A percentile compares a stretch with the other conserved stretches of the same genome.
Evolutionary conservation across 2,888 invertebrate genomes (phyloP).

Genomic region (Congeria kusceri): DNA sequence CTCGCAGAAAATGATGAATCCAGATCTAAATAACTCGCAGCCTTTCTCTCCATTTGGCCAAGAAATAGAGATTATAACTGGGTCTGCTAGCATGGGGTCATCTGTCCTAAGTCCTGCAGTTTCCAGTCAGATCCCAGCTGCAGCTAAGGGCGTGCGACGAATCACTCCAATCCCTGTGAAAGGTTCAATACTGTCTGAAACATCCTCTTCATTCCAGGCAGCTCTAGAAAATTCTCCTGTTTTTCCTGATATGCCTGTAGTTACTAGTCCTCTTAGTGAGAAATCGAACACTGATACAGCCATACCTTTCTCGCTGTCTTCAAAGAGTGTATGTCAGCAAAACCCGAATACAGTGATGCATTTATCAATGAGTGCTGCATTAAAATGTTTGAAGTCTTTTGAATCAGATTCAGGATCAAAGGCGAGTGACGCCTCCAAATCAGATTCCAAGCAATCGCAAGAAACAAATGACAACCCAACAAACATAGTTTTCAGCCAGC

Average conservation of each 20-base stretch:
- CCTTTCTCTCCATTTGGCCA: constrained; percentile 60
- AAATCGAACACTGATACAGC: background rate
- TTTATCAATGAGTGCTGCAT: background rate
- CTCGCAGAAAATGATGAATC: background rate
- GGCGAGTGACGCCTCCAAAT: background rate
- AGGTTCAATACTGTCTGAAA: constrained; percentile 8
- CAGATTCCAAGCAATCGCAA: background rate
- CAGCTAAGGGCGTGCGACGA: constrained; percentile 42
- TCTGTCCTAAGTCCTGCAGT: constrained; percentile 32
- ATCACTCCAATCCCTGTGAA: constrained; percentile 59
- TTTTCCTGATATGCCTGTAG: constrained; percentile 33
- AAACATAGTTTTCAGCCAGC: constrained; percentile 41
- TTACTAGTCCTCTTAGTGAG: constrained; percentile 14
- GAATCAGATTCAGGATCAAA: background rate
- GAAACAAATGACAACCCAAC: background rate
- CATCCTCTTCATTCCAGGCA: constrained; percentile 47
- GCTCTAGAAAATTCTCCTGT: constrained; percentile 56
- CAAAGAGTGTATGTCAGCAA: background rate
- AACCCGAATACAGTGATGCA: background rate
- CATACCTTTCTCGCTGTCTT: too few relatives aligned
- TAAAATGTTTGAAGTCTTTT: background rate
- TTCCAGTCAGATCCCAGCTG: constrained; percentile 11
- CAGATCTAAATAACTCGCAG: constrained; percentile 20
- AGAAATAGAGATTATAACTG: constrained; percentile 55
- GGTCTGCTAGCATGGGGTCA: constrained; percentile 18